Conservation (phyloP, 92 coral and sea anemone species). For the Palythoa grandis region DNA sequence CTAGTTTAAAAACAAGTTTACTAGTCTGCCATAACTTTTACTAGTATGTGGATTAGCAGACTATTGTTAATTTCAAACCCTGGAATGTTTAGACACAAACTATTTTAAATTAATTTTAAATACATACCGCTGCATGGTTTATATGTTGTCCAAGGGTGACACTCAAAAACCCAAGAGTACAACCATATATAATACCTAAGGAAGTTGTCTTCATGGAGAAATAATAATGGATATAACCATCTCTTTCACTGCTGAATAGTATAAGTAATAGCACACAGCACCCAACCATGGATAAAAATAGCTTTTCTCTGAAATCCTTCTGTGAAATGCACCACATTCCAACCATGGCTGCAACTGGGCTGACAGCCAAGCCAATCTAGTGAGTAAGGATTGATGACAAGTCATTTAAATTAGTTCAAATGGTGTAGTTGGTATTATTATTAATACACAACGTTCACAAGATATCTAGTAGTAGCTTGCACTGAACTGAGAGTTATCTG, state of each 20-base stretch:
- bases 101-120: not conserved
- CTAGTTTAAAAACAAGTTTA: too few species aligned
- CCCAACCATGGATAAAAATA: not conserved
- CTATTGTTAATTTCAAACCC: too few species aligned
- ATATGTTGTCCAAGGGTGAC: not conserved
- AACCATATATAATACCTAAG: slow-evolving; percentile 7
- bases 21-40: too few species aligned
- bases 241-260: slow-evolving; percentile 21
- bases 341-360: slow-evolving; percentile 29
- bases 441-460: too few species aligned
- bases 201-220: slow-evolving; percentile 22
- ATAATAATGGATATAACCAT: slow-evolving; percentile 22
- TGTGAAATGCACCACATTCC: slow-evolving; percentile 3
- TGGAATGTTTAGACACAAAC: too few species aligned
- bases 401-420: too few species aligned
- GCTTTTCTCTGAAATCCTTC: not conserved
- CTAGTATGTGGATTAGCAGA: too few species aligned
- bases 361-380: slow-evolving; percentile 30
- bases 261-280: slow-evolving; percentile 6
- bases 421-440: too few species aligned
- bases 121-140: not conserved
- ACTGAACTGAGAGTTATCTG: too few species aligned
- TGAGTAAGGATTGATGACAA: not conserved
- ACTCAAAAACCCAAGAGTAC: not conserved
- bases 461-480: too few species aligned